Evolutionary conservation across 2,888 invertebrate genomes (phyloP).

Genomic region (Eugnorisma glareosa): DNA sequence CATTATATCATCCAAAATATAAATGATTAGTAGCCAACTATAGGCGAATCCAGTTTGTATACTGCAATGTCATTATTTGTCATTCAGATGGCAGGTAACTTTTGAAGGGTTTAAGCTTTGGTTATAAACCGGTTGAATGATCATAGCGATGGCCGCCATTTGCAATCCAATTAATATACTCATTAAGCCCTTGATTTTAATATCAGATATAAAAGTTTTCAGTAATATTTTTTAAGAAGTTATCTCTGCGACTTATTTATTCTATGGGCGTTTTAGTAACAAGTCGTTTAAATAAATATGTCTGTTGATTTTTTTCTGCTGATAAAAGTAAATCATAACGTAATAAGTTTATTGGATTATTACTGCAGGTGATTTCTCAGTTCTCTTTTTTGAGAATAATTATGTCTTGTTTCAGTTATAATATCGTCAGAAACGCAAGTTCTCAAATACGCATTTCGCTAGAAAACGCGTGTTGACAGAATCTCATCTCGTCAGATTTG

Average conservation of each 20-base stretch:
- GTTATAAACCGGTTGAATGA: slow-evolving; percentile 56
- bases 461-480: no score
- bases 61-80: slow-evolving; percentile 49
- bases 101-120: slow-evolving; percentile 37
- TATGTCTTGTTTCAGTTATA: not conserved
- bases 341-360: not conserved
- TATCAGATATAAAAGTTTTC: slow-evolving; percentile 74
- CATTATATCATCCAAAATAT: slow-evolving; percentile 7
- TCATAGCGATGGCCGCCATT: slow-evolving; percentile 64
- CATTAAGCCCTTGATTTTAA: slow-evolving; percentile 84
- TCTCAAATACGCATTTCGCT: no score
- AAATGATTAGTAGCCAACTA: slow-evolving; percentile 1
- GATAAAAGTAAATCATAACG: slow-evolving; percentile 17
- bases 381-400: no score
- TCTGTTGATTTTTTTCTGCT: slow-evolving; percentile 10
- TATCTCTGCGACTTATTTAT: slow-evolving; percentile 53
- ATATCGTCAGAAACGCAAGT: no score
- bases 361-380: no score
- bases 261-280: slow-evolving; percentile 41
- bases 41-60: slow-evolving; percentile 18
- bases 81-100: slow-evolving; percentile 39
- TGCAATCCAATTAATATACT: slow-evolving; percentile 87
- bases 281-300: slow-evolving; percentile 41
- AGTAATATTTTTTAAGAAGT: slow-evolving; percentile 53
- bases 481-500: no score